These are phyloP conservation scores for Paramuricea clavata DNA, from an alignment of 92 coral and sea anemone species.

Conservation along the genomic window DNA sequence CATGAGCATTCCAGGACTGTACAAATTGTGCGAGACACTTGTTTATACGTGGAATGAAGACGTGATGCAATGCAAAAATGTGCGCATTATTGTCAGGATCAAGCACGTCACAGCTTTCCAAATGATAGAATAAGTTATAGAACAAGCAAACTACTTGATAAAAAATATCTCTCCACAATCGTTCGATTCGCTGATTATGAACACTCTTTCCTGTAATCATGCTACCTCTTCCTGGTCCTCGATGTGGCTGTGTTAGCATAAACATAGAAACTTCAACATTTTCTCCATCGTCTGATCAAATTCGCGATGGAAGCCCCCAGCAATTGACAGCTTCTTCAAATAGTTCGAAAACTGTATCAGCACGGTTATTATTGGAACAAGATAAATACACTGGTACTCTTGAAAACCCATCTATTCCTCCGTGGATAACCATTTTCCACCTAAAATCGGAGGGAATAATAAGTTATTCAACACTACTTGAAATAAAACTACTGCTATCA, in stretches of 20 bases:
- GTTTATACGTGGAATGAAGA: conserved; percentile 9
- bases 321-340: not conserved
- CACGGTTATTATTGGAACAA: conserved; percentile 54
- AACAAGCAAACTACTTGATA: not conserved
- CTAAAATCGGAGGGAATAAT: conserved; percentile 21
- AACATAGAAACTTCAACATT: not conserved
- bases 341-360: not conserved
- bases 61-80: conserved; percentile 32
- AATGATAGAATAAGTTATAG: not conserved
- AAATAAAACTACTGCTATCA: too few relatives aligned
- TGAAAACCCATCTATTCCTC: conserved; percentile 57
- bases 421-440: conserved; percentile 61
- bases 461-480: not conserved
- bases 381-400: conserved; percentile 48
- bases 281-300: not conserved
- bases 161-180: not conserved
- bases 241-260: not conserved
- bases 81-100: conserved; percentile 29
- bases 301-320: not conserved
- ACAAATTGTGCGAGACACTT: not conserved
- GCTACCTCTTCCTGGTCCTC: not conserved
- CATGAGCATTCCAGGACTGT: conserved; percentile 20
- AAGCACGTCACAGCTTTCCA: not conserved
- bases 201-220: not conserved
- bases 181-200: not conserved